phyloP scores from a whole-genome alignment of 2,888 invertebrate genomes.

The Caenorhabditis virilis region DNA sequence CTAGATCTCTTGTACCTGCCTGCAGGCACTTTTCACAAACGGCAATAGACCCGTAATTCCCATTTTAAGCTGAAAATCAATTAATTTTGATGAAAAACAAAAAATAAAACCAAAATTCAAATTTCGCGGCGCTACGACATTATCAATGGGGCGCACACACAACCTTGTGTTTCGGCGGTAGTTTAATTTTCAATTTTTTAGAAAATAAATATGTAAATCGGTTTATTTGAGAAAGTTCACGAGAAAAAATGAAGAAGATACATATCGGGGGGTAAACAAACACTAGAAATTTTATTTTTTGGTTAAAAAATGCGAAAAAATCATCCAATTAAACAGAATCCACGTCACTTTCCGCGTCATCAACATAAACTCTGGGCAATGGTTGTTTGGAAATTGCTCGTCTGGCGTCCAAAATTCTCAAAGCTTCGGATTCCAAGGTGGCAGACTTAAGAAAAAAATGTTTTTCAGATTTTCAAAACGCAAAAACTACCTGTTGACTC shows the following conservation, averaged over 20 bases:
- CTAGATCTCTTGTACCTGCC: slow-evolving; percentile 43
- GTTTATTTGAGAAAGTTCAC: slow-evolving; percentile 53
- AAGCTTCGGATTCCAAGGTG: slow-evolving; percentile 43
- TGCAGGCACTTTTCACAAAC: slow-evolving; percentile 61
- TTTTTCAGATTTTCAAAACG: not conserved
- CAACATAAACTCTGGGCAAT: slow-evolving; percentile 40
- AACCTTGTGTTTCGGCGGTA: not conserved
- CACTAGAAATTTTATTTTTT: too few relatives aligned
- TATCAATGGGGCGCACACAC: too few relatives aligned
- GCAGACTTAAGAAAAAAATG: slow-evolving; percentile 26
- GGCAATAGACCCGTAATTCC: slow-evolving; percentile 59
- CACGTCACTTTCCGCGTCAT: slow-evolving; percentile 31
- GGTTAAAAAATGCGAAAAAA: slow-evolving; percentile 79
- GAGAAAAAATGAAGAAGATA: slow-evolving; percentile 59
- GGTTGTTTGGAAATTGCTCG: slow-evolving; percentile 36
- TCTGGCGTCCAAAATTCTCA: slow-evolving; percentile 41
- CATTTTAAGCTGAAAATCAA: too few relatives aligned
- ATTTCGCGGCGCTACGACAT: too few relatives aligned
- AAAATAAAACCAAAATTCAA: too few relatives aligned
- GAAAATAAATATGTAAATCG: not conserved
- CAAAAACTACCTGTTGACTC: slow-evolving; percentile 39
- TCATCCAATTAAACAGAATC: slow-evolving; percentile 73
- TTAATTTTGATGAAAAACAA: too few relatives aligned
- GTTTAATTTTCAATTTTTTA: not conserved
- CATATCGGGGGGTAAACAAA: too few relatives aligned